A percentile compares a stretch with the other conserved stretches of the same genome.
Conservation (phyloP, 2,888 invertebrate species). For the Limnephilus marmoratus region DNA sequence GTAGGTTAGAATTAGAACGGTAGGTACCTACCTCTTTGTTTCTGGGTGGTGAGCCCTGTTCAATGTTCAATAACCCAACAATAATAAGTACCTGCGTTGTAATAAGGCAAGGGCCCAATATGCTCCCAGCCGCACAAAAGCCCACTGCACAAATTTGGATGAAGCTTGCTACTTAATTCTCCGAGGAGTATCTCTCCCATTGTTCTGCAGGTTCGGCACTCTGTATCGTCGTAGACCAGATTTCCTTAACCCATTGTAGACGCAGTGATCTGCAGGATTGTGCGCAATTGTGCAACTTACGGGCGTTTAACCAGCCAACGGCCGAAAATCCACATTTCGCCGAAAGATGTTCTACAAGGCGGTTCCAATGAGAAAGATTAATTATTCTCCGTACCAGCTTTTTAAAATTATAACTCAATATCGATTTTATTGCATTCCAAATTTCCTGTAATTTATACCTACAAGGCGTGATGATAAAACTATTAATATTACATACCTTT, state of each 20-base stretch:
- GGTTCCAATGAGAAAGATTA: too few species aligned
- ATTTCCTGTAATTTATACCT: too few species aligned
- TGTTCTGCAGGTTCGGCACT: background rate
- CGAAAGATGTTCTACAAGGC: too few species aligned
- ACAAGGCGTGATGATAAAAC: too few species aligned
- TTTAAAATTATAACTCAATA: too few species aligned
- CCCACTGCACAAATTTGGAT: background rate
- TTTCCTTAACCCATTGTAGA: background rate
- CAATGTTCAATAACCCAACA: background rate
- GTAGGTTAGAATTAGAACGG: too few species aligned
- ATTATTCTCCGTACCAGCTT: too few species aligned
- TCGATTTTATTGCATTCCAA: too few species aligned
- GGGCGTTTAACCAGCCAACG: too few species aligned
- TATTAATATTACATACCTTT: too few species aligned
- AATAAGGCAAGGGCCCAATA: background rate
- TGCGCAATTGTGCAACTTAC: background rate
- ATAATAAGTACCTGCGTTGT: background rate
- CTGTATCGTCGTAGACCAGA: conserved; percentile 17
- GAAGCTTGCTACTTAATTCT: background rate
- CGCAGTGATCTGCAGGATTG: background rate
- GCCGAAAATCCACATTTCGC: too few species aligned
- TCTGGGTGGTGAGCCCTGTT: background rate
- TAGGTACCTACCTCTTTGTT: background rate
- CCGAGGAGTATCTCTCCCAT: background rate
- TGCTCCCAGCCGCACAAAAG: background rate